phyloP scores from a whole-genome alignment of 2,113 vertebrate genomes.

The Chaetodon auriga region DNA sequence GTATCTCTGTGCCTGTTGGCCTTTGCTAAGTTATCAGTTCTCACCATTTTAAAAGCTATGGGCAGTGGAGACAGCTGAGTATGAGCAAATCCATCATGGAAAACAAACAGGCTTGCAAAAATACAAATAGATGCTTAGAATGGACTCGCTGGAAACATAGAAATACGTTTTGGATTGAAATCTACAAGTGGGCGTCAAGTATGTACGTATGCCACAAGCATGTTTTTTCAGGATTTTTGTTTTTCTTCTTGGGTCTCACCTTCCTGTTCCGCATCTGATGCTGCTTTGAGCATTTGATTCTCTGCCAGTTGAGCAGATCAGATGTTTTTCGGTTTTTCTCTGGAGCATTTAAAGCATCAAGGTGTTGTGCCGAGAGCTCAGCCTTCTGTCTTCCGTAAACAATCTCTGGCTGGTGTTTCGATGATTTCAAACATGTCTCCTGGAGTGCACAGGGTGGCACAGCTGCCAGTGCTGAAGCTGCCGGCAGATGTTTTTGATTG shows the following conservation, averaged over 20 bases:
- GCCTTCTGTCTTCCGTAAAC: slow-evolving; percentile 46
- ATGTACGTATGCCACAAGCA: slow-evolving; percentile 43
- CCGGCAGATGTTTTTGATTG: slow-evolving; percentile 6
- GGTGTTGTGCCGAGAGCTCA: slow-evolving; percentile 46
- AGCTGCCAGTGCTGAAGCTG: slow-evolving; percentile 33
- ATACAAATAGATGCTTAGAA: slow-evolving; percentile 36
- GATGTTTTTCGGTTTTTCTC: slow-evolving; percentile 48
- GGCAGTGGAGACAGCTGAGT: not conserved
- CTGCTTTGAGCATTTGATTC: slow-evolving; percentile 59
- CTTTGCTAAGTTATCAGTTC: slow-evolving; percentile 7
- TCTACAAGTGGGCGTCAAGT: slow-evolving; percentile 44
- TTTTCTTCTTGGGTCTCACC: slow-evolving; percentile 47
- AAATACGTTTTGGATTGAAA: slow-evolving; percentile 45
- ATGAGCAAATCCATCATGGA: slow-evolving; percentile 7
- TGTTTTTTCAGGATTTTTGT: slow-evolving; percentile 27
- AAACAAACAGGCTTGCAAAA: slow-evolving; percentile 17
- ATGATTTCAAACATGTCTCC: slow-evolving; percentile 47
- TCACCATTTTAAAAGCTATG: slow-evolving; percentile 5
- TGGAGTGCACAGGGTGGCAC: slow-evolving; percentile 25
- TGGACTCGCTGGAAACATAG: slow-evolving; percentile 27
- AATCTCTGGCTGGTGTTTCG: slow-evolving; percentile 43
- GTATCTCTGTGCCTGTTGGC: slow-evolving; percentile 12
- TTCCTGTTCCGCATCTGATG: slow-evolving; percentile 49
- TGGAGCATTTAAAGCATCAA: slow-evolving; percentile 57
- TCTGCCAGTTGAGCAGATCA: slow-evolving; percentile 53